phyloP scores from a whole-genome alignment of 2,888 invertebrate genomes.

The Cryptophagus acutangulus region DNA sequence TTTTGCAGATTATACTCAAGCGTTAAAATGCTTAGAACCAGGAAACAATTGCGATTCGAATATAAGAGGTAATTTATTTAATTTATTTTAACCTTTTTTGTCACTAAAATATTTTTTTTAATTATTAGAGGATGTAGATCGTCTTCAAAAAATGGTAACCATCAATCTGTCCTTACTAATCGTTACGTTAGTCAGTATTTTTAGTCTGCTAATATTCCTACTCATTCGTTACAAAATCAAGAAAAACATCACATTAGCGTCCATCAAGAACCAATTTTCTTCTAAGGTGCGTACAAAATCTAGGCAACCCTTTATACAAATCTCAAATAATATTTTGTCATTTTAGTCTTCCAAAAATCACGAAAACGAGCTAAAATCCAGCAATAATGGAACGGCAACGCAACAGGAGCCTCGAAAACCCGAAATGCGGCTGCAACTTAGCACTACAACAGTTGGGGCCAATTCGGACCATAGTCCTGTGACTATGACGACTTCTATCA shows the following conservation, averaged over 20 bases:
- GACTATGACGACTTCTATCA: constrained; percentile 67
- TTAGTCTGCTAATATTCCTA: constrained; percentile 32
- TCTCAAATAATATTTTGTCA: neutral
- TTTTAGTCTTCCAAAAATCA: neutral
- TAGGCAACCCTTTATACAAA: too few relatives aligned
- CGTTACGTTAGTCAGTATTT: constrained; percentile 35
- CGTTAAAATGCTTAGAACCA: too few relatives aligned
- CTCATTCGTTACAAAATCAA: constrained; percentile 42
- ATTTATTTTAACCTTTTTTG: too few relatives aligned
- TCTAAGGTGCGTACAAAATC: constrained; percentile 29
- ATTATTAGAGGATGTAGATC: constrained; percentile 38
- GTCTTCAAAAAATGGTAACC: constrained; percentile 36
- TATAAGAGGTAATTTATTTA: too few relatives aligned
- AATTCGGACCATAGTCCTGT: constrained; percentile 43
- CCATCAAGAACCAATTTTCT: constrained; percentile 36
- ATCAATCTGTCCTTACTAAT: constrained; percentile 37
- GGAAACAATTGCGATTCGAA: too few relatives aligned
- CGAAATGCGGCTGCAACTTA: constrained; percentile 35
- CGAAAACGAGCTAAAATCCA: constrained; percentile 20
- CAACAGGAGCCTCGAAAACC: constrained; percentile 16
- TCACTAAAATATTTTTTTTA: too few relatives aligned
- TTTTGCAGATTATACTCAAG: too few relatives aligned
- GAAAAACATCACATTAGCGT: constrained; percentile 40
- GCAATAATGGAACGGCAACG: too few relatives aligned
- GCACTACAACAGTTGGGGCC: constrained; percentile 23